Percentiles rank a stretch among this genome's conserved stretches.
Evolutionary conservation across 2,888 invertebrate species (phyloP).

Genomic region (Parasteatoda lunata): DNA sequence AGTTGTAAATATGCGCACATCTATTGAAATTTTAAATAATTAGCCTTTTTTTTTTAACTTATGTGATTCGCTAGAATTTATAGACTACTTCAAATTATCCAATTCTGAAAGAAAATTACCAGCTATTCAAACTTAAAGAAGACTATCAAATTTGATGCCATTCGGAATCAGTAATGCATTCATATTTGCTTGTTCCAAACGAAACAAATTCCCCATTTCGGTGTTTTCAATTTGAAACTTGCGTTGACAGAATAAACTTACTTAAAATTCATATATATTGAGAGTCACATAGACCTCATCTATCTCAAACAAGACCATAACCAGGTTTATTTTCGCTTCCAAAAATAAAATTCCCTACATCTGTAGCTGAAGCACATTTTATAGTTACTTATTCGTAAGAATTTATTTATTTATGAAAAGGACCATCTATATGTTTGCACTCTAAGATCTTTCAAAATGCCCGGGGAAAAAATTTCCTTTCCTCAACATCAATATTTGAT

Average conservation of each 20-base stretch:
- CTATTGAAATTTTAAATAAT: no score
- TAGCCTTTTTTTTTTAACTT: no score
- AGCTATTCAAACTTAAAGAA: no score
- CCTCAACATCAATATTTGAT: constrained; percentile 59
- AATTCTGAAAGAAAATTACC: no score
- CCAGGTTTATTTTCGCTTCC: neutral
- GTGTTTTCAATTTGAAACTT: neutral
- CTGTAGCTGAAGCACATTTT: constrained; percentile 16
- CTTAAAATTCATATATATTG: neutral
- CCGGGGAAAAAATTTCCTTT: constrained; percentile 33
- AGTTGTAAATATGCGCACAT: no score
- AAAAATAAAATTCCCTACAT: constrained; percentile 13
- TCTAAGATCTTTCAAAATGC: constrained; percentile 45
- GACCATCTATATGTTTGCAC: constrained; percentile 50
- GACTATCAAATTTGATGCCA: no score
- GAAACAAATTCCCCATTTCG: no score
- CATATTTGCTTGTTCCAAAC: no score
- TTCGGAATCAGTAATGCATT: no score
- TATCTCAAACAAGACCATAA: constrained; percentile 4
- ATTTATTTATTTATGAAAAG: constrained; percentile 57
- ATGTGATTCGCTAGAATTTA: no score
- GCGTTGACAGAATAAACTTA: constrained; percentile 20
- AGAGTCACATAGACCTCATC: neutral
- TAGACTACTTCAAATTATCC: no score
- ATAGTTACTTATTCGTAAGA: constrained; percentile 39